A percentile compares a stretch with the other conserved stretches of the same genome.
These are phyloP conservation scores for Asbolus verrucosus DNA, from an alignment of 1,140 invertebrate species.

Conservation along the genomic window DNA sequence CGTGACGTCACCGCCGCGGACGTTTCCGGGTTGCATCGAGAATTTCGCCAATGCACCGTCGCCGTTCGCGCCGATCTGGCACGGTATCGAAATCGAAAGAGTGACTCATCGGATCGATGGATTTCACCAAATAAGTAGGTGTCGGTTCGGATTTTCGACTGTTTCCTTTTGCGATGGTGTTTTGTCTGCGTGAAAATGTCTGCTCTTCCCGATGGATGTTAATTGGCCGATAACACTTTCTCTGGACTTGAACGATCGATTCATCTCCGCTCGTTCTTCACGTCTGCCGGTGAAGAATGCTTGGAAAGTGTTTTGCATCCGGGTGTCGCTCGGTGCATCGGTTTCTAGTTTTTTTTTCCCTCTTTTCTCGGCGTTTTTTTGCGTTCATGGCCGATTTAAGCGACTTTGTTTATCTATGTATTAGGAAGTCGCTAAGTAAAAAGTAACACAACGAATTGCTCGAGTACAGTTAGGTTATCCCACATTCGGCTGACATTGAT, in stretches of 20 bases:
- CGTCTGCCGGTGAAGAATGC: neutral
- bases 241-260: neutral
- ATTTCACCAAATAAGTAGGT: too few relatives aligned
- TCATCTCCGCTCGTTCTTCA: neutral
- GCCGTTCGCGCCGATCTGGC: too few relatives aligned
- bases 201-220: neutral
- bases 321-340: neutral
- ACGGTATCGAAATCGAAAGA: too few relatives aligned
- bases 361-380: neutral
- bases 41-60: too few relatives aligned
- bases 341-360: neutral
- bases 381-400: neutral
- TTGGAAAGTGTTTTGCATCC: conserved; percentile 10
- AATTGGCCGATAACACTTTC: neutral
- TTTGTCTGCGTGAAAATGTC: too few relatives aligned
- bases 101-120: too few relatives aligned
- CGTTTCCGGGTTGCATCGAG: too few relatives aligned
- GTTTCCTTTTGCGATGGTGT: too few relatives aligned
- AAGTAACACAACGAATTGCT: conserved; percentile 22
- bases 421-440: conserved; percentile 21
- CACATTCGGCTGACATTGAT: neutral
- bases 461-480: conserved; percentile 19
- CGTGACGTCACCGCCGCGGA: too few relatives aligned
- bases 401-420: neutral
- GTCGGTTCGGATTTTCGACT: too few relatives aligned